These are phyloP conservation scores for Crossoptilon crossoptilon DNA, from an alignment of 2,797 vertebrate genomes.

Conservation along the genomic window DNA sequence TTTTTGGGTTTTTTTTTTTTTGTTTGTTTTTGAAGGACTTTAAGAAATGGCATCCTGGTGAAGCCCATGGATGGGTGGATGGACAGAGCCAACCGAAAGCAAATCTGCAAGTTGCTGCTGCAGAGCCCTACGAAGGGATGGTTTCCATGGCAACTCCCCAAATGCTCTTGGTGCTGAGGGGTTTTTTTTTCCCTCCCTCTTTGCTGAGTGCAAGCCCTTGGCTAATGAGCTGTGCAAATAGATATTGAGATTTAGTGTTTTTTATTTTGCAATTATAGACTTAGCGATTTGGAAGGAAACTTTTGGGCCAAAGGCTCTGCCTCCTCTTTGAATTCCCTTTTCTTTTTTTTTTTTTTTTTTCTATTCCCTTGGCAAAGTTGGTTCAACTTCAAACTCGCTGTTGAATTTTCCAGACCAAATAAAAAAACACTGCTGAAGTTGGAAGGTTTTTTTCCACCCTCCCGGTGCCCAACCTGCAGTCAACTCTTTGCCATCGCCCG, in stretches of 20 bases:
- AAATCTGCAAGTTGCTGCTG: neutral
- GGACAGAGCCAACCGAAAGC: neutral
- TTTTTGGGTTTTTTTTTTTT: too few species aligned
- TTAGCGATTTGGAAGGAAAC: constrained; percentile 74
- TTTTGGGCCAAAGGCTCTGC: constrained; percentile 59
- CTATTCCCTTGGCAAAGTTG: constrained; percentile 20
- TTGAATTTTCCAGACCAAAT: constrained; percentile 33
- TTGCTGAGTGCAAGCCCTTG: constrained; percentile 75
- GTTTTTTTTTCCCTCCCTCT: neutral
- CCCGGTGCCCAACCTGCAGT: neutral
- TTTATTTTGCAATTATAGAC: constrained; percentile 78
- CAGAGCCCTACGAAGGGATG: neutral
- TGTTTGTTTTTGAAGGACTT: neutral
- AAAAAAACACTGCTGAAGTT: neutral
- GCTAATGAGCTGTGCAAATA: constrained; percentile 81
- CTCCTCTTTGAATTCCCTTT: constrained; percentile 10
- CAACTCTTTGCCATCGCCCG: neutral
- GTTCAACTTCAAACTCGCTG: constrained; percentile 16
- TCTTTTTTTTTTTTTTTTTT: neutral
- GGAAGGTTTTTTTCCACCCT: neutral
- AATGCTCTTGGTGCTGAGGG: constrained; percentile 47
- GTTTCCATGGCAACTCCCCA: constrained; percentile 71
- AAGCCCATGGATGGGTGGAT: neutral
- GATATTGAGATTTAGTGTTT: constrained; percentile 75
- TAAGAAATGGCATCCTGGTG: neutral